Conservation (phyloP, 2,888 invertebrate genomes). For the Adelphocoris suturalis region DNA sequence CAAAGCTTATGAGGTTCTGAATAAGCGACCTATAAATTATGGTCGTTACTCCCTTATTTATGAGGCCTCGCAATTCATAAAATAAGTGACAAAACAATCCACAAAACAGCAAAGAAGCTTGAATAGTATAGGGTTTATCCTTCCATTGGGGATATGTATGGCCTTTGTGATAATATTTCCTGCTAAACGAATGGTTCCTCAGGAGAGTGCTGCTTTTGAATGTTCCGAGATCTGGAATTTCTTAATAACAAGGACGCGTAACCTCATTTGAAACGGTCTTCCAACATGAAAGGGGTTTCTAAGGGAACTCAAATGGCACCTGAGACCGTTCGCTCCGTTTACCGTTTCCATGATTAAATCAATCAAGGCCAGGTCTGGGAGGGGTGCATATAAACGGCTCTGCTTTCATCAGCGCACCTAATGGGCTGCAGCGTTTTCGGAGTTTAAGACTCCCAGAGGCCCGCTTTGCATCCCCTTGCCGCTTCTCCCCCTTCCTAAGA, state of each 20-base stretch:
- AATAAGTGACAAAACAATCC: no score
- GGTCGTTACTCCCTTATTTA: no score
- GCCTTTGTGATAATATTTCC: no score
- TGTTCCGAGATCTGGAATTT: not conserved
- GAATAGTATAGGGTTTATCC: not conserved
- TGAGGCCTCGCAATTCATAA: no score
- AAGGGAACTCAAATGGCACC: constrained; percentile 16
- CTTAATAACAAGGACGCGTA: not conserved
- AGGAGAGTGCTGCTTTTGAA: not conserved
- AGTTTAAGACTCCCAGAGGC: constrained; percentile 46
- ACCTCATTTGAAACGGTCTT: not conserved
- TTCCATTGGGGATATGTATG: not conserved
- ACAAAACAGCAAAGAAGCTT: no score
- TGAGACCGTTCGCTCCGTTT: constrained; percentile 35
- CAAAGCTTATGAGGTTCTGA: no score
- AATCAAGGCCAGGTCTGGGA: not conserved
- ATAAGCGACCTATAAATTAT: no score
- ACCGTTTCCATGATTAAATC: constrained; percentile 38
- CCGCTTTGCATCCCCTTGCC: not conserved
- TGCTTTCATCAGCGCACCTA: constrained; percentile 64
- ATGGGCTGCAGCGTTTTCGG: constrained; percentile 61
- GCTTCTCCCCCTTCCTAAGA: not conserved
- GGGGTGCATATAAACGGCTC: constrained; percentile 49
- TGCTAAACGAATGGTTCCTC: no score
- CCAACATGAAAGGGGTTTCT: not conserved